These are phyloP conservation scores for Caenorhabditis wallacei DNA, from an alignment of 2,888 invertebrate species.

Conservation along the genomic window DNA sequence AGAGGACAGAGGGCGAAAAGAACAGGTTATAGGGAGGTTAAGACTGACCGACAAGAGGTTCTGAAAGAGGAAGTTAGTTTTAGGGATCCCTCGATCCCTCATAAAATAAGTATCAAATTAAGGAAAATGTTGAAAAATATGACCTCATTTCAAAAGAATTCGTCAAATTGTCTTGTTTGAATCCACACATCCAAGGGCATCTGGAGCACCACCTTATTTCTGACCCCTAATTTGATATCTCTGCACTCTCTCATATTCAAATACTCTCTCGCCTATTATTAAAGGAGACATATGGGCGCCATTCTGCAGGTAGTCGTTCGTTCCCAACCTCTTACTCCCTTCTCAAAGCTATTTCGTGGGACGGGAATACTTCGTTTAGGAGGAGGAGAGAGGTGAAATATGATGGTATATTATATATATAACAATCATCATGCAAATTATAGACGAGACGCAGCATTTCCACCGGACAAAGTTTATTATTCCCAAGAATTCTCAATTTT, in stretches of 20 bases:
- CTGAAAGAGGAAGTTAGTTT: not conserved
- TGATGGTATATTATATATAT: constrained; percentile 56
- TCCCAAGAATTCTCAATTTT: constrained; percentile 24
- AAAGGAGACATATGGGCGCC: constrained; percentile 63
- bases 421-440: constrained; percentile 61
- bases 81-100: too few relatives aligned
- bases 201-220: constrained; percentile 49
- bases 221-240: constrained; percentile 57
- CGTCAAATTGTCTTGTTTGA: constrained; percentile 26
- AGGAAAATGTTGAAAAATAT: not conserved
- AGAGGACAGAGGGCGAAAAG: constrained; percentile 7
- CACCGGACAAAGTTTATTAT: constrained; percentile 61
- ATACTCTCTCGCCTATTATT: constrained; percentile 35
- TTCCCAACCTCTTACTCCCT: not conserved
- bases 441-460: constrained; percentile 30
- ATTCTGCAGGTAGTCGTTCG: constrained; percentile 48
- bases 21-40: constrained; percentile 23
- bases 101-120: constrained; percentile 2
- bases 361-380: constrained; percentile 4
- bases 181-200: constrained; percentile 33
- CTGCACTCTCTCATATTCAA: constrained; percentile 11
- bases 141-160: constrained; percentile 32
- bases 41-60: not conserved
- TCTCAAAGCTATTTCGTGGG: constrained; percentile 27
- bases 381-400: constrained; percentile 41